Evolutionary conservation across 2,888 invertebrate species (phyloP), one percentile per base, ranked within the genome.

Genomic region (Serripes groenlandicus): DNA sequence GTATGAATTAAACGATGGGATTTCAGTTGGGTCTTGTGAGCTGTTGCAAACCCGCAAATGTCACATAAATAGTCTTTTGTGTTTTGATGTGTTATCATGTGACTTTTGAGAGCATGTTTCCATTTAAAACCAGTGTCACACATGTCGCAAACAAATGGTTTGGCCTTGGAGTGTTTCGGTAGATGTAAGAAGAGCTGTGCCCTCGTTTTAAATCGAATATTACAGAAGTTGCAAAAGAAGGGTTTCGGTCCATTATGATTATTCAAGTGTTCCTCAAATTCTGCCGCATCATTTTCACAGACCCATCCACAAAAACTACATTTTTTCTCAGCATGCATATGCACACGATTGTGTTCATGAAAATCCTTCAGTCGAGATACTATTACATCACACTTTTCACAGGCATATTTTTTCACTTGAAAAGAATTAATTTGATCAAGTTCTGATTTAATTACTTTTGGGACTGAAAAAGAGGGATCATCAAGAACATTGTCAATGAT

Each of bases 111-210:
- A 0, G 96, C 96, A 88, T 96, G 96, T 72, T 96, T 96, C 96
- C 96, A 96, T 86, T 96, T 96, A 90, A 96, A 96, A 0, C 95
- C 95, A 81, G 95, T 95, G 21, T 94, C 93, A 87, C 96, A 96
- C 42, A 95, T 94, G 1, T 94, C 93, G 85, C 96, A 96, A 0
- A 95, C 94, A 90, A 95, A 96, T 0, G 96, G 96, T 26, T 95
- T 96, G 77, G 95, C 95, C 1, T 94, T 94, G 0, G 95, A 95
- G 86, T 96, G 96, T 82, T 96, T 96, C 1, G 96, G 96, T n/a
- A 95, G 92, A 88, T 96, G 96, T 11, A 95, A 92, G 42, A 94
- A 93, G 1, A 96, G 89, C 30, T 95, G 95, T 3, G 95, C 95
- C 58, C 95, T 94, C 0, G 95, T 95, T 75, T 95, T 95, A 87